phyloP scores from a whole-genome alignment of 2,113 vertebrate species.

The Erpornis zantholeuca region DNA sequence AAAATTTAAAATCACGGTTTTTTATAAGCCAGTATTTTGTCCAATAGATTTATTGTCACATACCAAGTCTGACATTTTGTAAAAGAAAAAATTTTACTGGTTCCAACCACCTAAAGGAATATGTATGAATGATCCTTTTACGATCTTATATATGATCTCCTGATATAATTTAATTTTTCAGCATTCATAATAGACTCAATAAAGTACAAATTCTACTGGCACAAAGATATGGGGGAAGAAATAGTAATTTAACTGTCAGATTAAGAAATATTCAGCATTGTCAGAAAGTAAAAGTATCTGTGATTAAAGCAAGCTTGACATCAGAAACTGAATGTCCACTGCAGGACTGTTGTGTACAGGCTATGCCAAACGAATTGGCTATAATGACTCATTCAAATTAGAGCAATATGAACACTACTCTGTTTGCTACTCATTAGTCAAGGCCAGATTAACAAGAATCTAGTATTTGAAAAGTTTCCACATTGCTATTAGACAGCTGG shows the following conservation, averaged over 20 bases:
- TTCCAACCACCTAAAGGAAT: neutral
- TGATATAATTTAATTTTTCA: neutral
- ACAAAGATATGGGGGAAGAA: neutral
- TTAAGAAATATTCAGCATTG: neutral
- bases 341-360: neutral
- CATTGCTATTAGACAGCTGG: constrained; percentile 6
- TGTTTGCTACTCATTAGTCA: constrained; percentile 30
- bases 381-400: constrained; percentile 14
- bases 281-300: neutral
- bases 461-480: constrained; percentile 35
- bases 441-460: neutral
- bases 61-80: neutral
- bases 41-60: neutral
- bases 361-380: neutral
- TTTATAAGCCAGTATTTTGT: neutral
- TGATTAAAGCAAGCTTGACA: neutral
- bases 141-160: neutral
- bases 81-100: neutral
- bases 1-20: neutral
- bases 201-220: neutral
- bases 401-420: neutral
- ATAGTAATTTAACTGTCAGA: neutral
- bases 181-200: neutral
- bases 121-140: neutral
- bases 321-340: neutral